phyloP scores from a whole-genome alignment of 2,113 vertebrate genomes.

The Poeciliopsis prolifica region DNA sequence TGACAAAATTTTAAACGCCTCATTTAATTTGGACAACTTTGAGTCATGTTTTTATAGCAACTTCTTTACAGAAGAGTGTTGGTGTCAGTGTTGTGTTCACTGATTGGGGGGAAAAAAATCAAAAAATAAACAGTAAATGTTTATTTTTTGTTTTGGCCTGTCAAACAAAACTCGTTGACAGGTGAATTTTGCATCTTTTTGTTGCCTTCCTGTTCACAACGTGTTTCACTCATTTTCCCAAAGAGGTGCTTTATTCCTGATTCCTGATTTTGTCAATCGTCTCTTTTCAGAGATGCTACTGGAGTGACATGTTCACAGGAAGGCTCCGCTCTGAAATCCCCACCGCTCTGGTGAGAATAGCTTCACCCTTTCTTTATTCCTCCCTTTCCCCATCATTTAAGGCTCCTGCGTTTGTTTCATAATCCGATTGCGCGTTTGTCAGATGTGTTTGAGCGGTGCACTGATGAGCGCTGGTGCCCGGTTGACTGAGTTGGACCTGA shows the following conservation, averaged over 20 bases:
- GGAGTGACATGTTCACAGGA: conserved; percentile 98
- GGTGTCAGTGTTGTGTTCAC: too few relatives aligned
- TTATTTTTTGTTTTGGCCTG: too few relatives aligned
- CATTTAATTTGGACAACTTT: too few relatives aligned
- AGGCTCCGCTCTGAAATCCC: conserved; percentile 95
- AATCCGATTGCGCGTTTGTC: neutral
- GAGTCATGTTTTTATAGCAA: too few relatives aligned
- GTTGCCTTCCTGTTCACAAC: neutral
- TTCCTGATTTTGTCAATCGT: neutral
- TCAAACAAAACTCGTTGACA: too few relatives aligned
- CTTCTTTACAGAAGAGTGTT: too few relatives aligned
- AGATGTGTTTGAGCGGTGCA: conserved; percentile 90
- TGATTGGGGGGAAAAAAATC: too few relatives aligned
- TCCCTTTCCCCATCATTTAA: neutral
- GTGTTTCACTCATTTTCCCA: too few relatives aligned
- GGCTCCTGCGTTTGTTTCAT: neutral
- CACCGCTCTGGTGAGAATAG: conserved; percentile 87
- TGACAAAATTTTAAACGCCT: too few relatives aligned
- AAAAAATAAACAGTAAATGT: too few relatives aligned
- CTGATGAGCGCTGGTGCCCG: conserved; percentile 87
- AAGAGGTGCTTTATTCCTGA: too few relatives aligned
- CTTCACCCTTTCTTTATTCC: neutral
- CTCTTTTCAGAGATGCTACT: conserved; percentile 87
- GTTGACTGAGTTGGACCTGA: conserved; percentile 92
- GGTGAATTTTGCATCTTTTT: too few relatives aligned